Conservation (phyloP, 2,797 vertebrate species). For the Enoplosus armatus region DNA sequence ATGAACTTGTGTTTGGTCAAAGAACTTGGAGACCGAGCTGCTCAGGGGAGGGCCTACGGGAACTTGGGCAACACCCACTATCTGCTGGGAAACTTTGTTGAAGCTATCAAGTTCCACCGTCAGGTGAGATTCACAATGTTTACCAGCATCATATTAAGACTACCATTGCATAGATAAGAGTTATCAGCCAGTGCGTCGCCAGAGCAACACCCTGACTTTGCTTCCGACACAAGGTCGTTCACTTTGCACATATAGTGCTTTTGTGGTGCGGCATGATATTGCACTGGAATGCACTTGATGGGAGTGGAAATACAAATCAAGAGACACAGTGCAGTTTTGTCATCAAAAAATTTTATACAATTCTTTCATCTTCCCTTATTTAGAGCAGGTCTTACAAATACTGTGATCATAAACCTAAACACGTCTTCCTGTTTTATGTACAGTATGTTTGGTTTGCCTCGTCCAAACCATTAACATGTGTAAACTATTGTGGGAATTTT, state of each 20-base stretch:
- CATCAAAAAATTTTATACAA: not conserved
- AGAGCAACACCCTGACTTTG: not conserved
- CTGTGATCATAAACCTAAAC: not conserved
- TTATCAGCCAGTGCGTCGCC: not conserved
- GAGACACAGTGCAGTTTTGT: not conserved
- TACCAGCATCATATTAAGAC: not conserved
- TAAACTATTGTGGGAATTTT: too few species aligned
- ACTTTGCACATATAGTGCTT: not conserved
- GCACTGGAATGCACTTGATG: not conserved
- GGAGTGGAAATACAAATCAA: not conserved
- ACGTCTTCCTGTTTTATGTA: not conserved
- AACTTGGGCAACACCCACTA: constrained; percentile 99
- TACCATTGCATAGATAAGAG: not conserved
- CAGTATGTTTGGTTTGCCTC: not conserved
- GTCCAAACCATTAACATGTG: constrained; percentile 1
- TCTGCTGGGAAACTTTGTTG: constrained; percentile 93
- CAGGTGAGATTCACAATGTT: constrained; percentile 87
- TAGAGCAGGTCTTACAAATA: not conserved
- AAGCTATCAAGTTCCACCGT: constrained; percentile 95
- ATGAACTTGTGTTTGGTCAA: constrained; percentile 96
- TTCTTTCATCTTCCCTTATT: not conserved
- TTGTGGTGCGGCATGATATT: not conserved
- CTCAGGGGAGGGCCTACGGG: constrained; percentile 94
- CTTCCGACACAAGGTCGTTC: constrained; percentile 3
- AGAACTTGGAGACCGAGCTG: constrained; percentile 94